These are phyloP conservation scores for Euthynnus affinis DNA, from an alignment of 2,797 vertebrate genomes.

Conservation along the genomic window DNA sequence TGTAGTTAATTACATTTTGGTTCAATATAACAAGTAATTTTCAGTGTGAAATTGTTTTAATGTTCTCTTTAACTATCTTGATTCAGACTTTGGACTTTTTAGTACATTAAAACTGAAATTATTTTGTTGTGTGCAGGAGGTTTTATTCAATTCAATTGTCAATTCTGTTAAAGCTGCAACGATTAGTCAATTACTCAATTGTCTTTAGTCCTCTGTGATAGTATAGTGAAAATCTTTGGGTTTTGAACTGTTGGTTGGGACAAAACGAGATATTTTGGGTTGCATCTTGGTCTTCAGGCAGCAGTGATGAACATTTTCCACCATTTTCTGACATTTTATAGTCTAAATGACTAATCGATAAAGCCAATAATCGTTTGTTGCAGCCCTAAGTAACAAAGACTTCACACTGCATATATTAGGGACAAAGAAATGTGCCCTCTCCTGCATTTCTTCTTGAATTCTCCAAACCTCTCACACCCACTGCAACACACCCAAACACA, in stretches of 20 bases:
- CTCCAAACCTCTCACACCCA: not conserved
- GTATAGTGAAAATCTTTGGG: too few relatives aligned
- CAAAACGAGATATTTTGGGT: too few relatives aligned
- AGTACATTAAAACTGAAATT: not conserved
- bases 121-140: not conserved
- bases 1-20: not conserved
- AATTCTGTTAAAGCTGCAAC: too few relatives aligned
- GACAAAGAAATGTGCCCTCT: not conserved
- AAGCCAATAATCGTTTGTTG: not conserved
- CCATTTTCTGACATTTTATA: too few relatives aligned
- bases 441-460: constrained; percentile 8
- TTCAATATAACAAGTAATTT: constrained; percentile 1
- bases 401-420: not conserved
- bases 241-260: too few relatives aligned
- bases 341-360: too few relatives aligned
- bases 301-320: too few relatives aligned
- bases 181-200: too few relatives aligned
- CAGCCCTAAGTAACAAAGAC: not conserved
- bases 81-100: not conserved
- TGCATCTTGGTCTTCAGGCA: too few relatives aligned
- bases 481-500: not conserved
- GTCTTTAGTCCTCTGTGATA: too few relatives aligned
- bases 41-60: not conserved
- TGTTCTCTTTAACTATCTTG: not conserved
- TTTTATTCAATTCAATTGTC: not conserved